Conservation (phyloP, 2,888 invertebrate genomes). For the Lacanobia wlatinum region DNA sequence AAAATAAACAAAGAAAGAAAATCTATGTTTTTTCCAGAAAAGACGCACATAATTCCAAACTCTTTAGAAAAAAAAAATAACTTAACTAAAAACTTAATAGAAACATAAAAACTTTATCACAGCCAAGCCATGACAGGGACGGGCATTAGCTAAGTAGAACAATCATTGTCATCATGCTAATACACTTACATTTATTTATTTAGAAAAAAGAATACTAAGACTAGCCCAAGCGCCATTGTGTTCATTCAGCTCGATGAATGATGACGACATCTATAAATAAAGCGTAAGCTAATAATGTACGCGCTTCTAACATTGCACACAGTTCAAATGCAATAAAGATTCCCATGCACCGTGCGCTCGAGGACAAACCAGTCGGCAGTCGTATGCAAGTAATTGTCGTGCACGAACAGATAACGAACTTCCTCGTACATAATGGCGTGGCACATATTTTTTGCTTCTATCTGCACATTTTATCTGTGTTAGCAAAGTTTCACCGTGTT, state of each 20-base stretch:
- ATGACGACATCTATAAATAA: constrained; percentile 26
- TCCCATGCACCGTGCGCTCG: constrained; percentile 51
- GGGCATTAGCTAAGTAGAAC: neutral
- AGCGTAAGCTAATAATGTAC: constrained; percentile 45
- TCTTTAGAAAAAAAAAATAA: too few species aligned
- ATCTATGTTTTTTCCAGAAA: too few species aligned
- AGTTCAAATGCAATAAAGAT: constrained; percentile 60
- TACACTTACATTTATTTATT: too few species aligned
- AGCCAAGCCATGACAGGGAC: too few species aligned
- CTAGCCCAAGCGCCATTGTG: neutral
- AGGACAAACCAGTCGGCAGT: constrained; percentile 33
- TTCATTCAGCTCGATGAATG: constrained; percentile 27
- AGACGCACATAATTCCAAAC: too few species aligned
- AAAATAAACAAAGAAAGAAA: too few species aligned
- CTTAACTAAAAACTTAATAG: too few species aligned
- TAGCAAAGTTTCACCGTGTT: constrained; percentile 43
- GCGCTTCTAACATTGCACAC: constrained; percentile 40
- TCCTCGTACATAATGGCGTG: constrained; percentile 57
- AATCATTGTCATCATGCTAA: neutral
- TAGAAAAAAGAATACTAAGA: neutral
- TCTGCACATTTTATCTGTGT: constrained; percentile 47
- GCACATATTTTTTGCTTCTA: constrained; percentile 49
- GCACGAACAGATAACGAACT: constrained; percentile 57
- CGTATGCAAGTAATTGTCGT: constrained; percentile 54
- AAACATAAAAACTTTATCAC: too few species aligned